Evolutionary conservation across 2,113 vertebrate genomes (phyloP).

Genomic region (Elaphurus davidianus): DNA sequence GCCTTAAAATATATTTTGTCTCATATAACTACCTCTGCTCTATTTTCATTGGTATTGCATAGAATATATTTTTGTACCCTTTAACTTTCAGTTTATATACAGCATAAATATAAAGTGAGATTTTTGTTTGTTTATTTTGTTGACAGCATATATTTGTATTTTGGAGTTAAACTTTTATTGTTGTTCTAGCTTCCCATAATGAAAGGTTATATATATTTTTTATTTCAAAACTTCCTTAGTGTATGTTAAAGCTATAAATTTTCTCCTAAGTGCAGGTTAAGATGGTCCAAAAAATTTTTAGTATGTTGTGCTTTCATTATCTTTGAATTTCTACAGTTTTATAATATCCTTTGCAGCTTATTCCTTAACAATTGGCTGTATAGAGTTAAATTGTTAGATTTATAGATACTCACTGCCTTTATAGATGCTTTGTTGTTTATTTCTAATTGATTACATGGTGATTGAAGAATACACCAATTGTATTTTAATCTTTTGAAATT

Average conservation of each 20-base stretch:
- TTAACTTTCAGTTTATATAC: neutral
- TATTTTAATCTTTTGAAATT: neutral
- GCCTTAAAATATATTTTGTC: neutral
- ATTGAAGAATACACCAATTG: neutral
- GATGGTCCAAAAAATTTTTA: neutral
- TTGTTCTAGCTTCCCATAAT: neutral
- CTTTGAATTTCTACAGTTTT: neutral
- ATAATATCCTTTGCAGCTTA: neutral
- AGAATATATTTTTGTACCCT: neutral
- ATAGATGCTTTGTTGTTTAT: neutral
- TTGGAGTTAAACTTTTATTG: neutral
- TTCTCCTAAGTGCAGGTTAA: neutral
- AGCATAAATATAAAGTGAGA: neutral
- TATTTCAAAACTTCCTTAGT: neutral
- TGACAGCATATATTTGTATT: neutral
- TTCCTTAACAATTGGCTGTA: neutral
- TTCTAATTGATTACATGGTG: neutral
- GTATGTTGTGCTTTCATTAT: neutral
- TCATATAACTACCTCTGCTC: neutral
- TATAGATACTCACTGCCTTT: neutral
- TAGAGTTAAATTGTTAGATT: neutral
- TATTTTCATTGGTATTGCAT: neutral
- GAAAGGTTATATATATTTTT: neutral
- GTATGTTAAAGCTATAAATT: neutral
- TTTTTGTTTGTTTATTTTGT: neutral